Percentiles rank a stretch among this genome's conserved stretches.
phyloP scores from a whole-genome alignment of 2,113 vertebrate species.

The Pituophis catenifer region DNA sequence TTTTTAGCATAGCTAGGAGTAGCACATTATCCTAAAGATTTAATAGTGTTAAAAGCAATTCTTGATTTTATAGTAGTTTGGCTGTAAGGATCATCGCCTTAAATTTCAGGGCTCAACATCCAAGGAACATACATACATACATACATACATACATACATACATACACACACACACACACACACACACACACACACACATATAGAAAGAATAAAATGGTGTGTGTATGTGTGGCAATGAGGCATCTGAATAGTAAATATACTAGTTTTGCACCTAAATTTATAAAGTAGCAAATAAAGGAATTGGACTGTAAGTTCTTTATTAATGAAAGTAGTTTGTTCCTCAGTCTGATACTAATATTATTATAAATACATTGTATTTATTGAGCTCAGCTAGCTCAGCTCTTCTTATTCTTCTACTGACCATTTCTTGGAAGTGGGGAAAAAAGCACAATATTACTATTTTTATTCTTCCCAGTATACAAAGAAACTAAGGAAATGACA shows the following conservation, averaged over 20 bases:
- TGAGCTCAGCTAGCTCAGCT: neutral
- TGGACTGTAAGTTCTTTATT: neutral
- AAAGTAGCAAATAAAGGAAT: neutral
- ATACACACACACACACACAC: too few relatives aligned
- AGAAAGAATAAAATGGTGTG: neutral
- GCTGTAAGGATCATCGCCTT: neutral
- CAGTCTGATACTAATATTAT: neutral
- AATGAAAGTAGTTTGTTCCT: neutral
- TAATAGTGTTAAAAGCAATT: neutral
- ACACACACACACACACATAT: too few relatives aligned
- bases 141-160: too few relatives aligned
- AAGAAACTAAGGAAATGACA: neutral
- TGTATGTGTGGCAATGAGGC: neutral
- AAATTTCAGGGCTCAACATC: neutral
- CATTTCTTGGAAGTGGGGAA: neutral
- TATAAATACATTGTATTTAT: neutral
- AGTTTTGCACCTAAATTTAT: neutral
- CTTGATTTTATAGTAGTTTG: neutral
- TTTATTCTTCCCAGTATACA: neutral
- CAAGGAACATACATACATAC: neutral
- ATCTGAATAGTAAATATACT: neutral
- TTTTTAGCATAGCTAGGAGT: neutral
- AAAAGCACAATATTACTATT: neutral
- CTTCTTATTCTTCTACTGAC: neutral
- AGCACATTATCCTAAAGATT: neutral